Percentiles rank a stretch among this genome's conserved stretches.
phyloP scores from a whole-genome alignment of 2,113 vertebrate species.

The Herpailurus yagouaroundi region DNA sequence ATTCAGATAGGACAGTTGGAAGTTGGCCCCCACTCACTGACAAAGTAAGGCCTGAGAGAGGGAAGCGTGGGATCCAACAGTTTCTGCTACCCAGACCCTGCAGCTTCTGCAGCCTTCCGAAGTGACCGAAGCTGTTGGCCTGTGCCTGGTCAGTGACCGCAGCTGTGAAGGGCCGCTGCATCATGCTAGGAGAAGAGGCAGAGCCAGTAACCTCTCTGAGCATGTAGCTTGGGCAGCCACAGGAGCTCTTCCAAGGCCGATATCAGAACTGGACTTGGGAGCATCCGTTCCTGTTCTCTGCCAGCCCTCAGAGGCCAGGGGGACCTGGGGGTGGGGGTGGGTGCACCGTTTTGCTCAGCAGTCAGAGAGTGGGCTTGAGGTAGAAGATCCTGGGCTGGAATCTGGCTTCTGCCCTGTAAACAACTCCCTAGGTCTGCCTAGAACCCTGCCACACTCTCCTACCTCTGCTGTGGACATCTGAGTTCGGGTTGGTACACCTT shows the following conservation, averaged over 20 bases:
- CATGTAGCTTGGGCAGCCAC: neutral
- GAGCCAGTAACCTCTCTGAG: neutral
- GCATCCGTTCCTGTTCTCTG: neutral
- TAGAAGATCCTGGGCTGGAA: neutral
- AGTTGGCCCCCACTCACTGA: too few species aligned
- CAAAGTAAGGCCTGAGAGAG: neutral
- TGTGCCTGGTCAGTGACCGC: neutral
- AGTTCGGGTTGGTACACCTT: neutral
- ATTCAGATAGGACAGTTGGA: neutral
- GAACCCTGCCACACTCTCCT: neutral
- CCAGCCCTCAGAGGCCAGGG: neutral
- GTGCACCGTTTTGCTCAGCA: fast-evolving
- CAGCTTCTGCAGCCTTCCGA: neutral
- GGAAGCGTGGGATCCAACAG: fast-evolving
- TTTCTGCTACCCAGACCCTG: too few species aligned
- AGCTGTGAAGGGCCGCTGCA: fast-evolving
- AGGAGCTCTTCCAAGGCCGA: neutral
- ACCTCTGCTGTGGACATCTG: too few species aligned
- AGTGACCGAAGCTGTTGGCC: neutral
- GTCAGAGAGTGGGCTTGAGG: neutral
- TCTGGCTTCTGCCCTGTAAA: neutral
- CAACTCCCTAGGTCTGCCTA: neutral
- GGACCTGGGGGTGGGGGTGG: neutral
- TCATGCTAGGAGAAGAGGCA: neutral
- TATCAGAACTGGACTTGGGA: neutral